Conservation (phyloP, 2,113 vertebrate species). For the Dasyurus viverrinus region DNA sequence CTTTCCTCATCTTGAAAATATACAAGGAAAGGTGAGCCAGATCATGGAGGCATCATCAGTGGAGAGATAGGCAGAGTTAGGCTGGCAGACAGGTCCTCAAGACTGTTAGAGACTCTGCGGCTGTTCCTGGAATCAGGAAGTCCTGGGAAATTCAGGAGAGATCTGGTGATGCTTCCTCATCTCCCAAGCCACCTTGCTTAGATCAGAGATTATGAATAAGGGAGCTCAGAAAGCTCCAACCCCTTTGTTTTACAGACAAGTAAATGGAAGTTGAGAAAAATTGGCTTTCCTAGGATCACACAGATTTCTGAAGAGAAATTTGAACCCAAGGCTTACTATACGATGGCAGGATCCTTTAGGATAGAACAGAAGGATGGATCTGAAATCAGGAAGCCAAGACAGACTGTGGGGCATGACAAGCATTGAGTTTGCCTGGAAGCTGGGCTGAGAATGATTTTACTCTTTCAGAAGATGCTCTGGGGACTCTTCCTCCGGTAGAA, state of each 20-base stretch:
- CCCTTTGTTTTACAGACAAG: neutral
- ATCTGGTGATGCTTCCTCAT: neutral
- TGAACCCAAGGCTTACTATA: neutral
- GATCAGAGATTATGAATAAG: neutral
- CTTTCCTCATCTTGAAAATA: neutral
- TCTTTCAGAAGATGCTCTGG: constrained; percentile 32
- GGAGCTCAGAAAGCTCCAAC: neutral
- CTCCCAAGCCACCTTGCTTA: neutral
- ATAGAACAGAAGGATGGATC: neutral
- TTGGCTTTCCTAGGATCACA: neutral
- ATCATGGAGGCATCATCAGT: neutral
- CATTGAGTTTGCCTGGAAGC: neutral
- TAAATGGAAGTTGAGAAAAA: neutral
- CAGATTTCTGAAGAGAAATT: neutral
- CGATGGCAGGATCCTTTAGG: neutral
- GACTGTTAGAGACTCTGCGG: neutral
- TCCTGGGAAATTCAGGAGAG: neutral
- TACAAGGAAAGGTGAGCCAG: neutral
- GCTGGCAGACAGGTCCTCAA: neutral
- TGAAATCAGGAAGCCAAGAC: neutral
- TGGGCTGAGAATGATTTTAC: constrained; percentile 5
- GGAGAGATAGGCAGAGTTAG: neutral
- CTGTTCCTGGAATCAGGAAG: neutral
- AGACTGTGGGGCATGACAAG: neutral
- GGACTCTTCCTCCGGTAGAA: constrained; percentile 62